phyloP scores from a whole-genome alignment of 1,140 invertebrate species.

The Archivesica marissinica region DNA sequence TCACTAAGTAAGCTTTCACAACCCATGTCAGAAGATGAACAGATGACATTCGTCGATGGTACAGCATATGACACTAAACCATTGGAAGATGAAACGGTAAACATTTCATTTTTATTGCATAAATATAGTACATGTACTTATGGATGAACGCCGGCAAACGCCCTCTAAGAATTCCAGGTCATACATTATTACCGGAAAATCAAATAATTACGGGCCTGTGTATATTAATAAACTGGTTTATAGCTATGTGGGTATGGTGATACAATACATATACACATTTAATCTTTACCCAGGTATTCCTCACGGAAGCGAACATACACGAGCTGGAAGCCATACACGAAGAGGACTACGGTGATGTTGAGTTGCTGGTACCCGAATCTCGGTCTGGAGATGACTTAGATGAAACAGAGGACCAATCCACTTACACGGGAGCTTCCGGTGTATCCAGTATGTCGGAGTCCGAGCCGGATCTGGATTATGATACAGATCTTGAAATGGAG shows the following conservation, averaged over 20 bases:
- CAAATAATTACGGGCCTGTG: too few species aligned
- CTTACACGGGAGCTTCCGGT: background rate
- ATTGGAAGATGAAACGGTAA: slow-evolving; percentile 16
- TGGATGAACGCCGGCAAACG: too few species aligned
- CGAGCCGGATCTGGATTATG: slow-evolving; percentile 47
- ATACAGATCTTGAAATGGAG: slow-evolving; percentile 52
- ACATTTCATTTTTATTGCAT: too few species aligned
- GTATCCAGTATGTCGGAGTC: background rate
- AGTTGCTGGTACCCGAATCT: background rate
- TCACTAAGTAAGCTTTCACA: background rate
- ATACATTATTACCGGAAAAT: too few species aligned
- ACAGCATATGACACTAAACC: background rate
- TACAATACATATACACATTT: too few species aligned
- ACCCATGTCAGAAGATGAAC: background rate
- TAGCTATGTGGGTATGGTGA: too few species aligned
- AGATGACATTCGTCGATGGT: background rate
- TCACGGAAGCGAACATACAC: slow-evolving; percentile 19
- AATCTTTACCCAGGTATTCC: slow-evolving; percentile 14
- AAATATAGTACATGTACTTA: too few species aligned
- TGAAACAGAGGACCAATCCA: background rate
- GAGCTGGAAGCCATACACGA: slow-evolving; percentile 34
- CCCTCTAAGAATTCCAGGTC: too few species aligned
- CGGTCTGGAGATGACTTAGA: background rate
- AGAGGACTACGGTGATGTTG: slow-evolving; percentile 24
- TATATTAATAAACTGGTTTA: too few species aligned